These are phyloP conservation scores for Bombus pyrosoma DNA, from an alignment of 1,140 invertebrate species.

Conservation along the genomic window DNA sequence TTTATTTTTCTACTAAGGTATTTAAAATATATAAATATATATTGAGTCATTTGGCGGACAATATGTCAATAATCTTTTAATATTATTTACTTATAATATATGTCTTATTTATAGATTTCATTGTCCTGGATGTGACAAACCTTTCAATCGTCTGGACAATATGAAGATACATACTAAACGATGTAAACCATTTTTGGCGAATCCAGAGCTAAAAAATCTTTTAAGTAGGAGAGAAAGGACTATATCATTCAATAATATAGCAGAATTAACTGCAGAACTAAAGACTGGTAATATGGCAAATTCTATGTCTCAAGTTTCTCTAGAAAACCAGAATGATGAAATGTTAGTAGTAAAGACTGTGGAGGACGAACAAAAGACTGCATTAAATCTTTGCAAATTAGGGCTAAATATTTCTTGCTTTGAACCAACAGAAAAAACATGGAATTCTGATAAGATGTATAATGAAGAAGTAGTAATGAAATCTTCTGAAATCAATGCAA, in stretches of 20 bases:
- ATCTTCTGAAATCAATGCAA: not conserved
- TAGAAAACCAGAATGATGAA: not conserved
- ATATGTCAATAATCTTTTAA: not conserved
- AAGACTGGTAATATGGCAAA: not conserved
- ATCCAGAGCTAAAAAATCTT: constrained; percentile 61
- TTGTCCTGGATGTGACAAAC: constrained; percentile 69
- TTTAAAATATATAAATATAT: no score
- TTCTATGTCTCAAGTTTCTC: not conserved
- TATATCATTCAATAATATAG: constrained; percentile 29
- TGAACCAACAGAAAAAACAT: not conserved
- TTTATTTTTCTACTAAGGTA: no score
- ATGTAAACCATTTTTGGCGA: constrained; percentile 62
- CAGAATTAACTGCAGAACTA: constrained; percentile 14
- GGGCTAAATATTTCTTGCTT: constrained; percentile 27
- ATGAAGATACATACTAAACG: constrained; percentile 74
- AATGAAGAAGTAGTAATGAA: not conserved
- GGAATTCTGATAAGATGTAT: not conserved
- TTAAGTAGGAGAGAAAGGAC: constrained; percentile 49
- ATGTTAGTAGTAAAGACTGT: not conserved
- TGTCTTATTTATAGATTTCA: constrained; percentile 60
- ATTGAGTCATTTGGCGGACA: not conserved
- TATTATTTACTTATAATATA: not conserved
- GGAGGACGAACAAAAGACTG: not conserved
- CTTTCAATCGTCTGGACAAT: constrained; percentile 74
- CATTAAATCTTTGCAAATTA: constrained; percentile 25